phyloP scores from a whole-genome alignment of 1,140 invertebrate genomes.

The Zophobas morio region DNA sequence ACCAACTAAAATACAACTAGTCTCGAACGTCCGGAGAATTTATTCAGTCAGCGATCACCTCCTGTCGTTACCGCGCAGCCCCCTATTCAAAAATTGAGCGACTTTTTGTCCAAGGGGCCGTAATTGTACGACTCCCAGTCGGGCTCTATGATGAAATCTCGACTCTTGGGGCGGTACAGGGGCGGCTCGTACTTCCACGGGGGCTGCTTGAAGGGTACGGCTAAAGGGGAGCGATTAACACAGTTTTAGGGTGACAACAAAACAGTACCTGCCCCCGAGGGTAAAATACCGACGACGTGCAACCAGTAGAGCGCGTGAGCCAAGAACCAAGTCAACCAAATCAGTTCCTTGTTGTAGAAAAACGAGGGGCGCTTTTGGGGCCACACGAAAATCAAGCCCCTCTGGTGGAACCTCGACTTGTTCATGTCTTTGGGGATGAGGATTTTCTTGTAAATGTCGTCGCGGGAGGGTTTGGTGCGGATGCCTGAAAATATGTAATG shows the following conservation, averaged over 20 bases:
- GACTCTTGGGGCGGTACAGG: conserved; percentile 57
- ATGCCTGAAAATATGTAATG: conserved; percentile 36
- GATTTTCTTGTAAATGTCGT: conserved; percentile 30
- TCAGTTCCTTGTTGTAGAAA: conserved; percentile 56
- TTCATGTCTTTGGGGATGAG: conserved; percentile 14
- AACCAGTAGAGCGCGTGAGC: conserved; percentile 62
- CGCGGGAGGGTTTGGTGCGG: conserved; percentile 10
- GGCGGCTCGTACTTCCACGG: conserved; percentile 57
- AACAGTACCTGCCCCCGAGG: conserved; percentile 56
- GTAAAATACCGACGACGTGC: conserved; percentile 59
- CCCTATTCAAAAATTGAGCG: neutral
- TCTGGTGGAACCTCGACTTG: conserved; percentile 54
- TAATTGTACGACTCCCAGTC: conserved; percentile 60
- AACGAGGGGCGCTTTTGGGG: conserved; percentile 57
- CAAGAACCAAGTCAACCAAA: conserved; percentile 56
- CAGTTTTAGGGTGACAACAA: neutral
- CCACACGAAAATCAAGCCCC: conserved; percentile 63
- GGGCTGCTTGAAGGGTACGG: conserved; percentile 57
- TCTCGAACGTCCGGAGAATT: too few relatives aligned
- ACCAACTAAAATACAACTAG: too few relatives aligned
- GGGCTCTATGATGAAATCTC: conserved; percentile 64
- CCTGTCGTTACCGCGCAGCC: too few relatives aligned
- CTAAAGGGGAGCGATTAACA: conserved; percentile 22
- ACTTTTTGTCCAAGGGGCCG: neutral
- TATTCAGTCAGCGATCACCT: neutral